These are phyloP conservation scores for Lasioglossum albipes DNA, from an alignment of 1,140 invertebrate species.

Conservation along the genomic window DNA sequence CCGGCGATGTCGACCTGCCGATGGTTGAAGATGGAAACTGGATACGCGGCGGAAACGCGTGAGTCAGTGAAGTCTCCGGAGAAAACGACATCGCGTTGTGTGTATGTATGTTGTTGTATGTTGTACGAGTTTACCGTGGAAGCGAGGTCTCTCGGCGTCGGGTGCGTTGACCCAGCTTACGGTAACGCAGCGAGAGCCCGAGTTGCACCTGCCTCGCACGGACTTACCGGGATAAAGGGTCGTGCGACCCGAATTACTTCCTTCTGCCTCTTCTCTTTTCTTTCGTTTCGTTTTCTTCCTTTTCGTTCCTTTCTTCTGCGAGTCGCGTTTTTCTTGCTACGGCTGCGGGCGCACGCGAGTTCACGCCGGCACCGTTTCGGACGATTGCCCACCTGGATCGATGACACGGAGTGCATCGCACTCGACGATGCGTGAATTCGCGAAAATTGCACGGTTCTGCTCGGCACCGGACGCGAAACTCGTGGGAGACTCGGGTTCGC, in stretches of 20 bases:
- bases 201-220: slow-evolving; percentile 69
- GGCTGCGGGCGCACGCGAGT: neutral
- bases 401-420: no score
- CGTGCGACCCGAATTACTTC: slow-evolving; percentile 68
- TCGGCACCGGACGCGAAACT: no score
- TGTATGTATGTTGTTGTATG: slow-evolving; percentile 31
- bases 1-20: neutral
- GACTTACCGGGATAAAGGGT: slow-evolving; percentile 67
- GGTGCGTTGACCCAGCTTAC: slow-evolving; percentile 75
- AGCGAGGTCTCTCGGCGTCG: slow-evolving; percentile 56
- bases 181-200: slow-evolving; percentile 63
- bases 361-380: neutral
- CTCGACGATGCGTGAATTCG: no score
- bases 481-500: no score
- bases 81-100: slow-evolving; percentile 44
- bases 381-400: neutral
- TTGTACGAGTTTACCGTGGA: slow-evolving; percentile 61
- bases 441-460: no score
- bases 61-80: slow-evolving; percentile 51
- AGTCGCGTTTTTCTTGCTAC: neutral
- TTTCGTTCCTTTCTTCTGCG: neutral
- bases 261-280: slow-evolving; percentile 27
- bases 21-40: slow-evolving; percentile 32
- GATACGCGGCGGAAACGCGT: slow-evolving; percentile 45
- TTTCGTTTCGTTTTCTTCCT: neutral